Evolutionary conservation across 2,797 vertebrate species (phyloP), one percentile per base, ranked within the genome.

Genomic region (Typhlichthys eigenmanni): DNA sequence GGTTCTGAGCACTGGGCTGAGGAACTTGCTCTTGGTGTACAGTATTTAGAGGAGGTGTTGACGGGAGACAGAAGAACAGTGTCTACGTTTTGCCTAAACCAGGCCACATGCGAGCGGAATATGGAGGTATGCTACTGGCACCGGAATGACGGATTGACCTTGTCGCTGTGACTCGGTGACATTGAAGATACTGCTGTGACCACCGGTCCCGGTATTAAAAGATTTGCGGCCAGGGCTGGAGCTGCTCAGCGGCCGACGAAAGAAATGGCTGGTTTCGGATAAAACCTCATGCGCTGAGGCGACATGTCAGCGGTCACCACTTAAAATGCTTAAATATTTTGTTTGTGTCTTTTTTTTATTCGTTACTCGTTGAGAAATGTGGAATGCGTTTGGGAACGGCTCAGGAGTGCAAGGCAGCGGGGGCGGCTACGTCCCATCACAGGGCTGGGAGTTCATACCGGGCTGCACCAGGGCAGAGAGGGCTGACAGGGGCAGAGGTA

Each of bases 381-480:
- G 85, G 90, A 90, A 81, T 75, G 89, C 84, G 58, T 88, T 83
- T 65, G 74, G 88, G 79, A 91, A 91, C 63, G 83, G 89, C 16
- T 80, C 68, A 0, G 85, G 83, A 54, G 68, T 78, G 70, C 82
- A 32, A 55, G 60, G 58, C 2, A 47, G 58, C 13, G 59, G 60
- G 1, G 60, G 60, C 4, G 79, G 70, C 4, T 86, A 69, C 72
- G 74, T 85, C 63, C 79, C 74, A 38, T 82, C 87, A 56, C 88
- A 87, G 68, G 79, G 88, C 64, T 88, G 88, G 92, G 87, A 92
- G 84, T 91, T 89, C 56, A 83, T 90, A 60, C 83, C 89, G 8
- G 79, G 82, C 64, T 71, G 34, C 34, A 38, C 85, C 75, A 69
- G 87, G 80, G 58, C 65, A 65, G 86, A 90, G 10, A 58, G 60